Conservation (phyloP, 2,113 vertebrate species). For the Acanthisitta chloris region DNA sequence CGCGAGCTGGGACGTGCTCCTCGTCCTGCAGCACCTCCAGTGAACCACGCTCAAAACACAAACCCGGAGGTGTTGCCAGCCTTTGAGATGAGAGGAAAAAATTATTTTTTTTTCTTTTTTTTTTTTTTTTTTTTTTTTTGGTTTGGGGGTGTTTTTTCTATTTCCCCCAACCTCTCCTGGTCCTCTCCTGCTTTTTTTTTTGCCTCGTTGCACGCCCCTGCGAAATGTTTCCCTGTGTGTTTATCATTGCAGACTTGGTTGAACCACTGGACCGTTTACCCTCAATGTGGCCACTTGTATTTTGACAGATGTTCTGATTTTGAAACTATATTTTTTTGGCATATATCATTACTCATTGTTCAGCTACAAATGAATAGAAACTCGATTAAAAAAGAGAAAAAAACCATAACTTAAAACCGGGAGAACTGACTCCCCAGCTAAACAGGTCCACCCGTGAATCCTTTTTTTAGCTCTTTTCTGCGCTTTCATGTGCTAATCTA, state of each 20-base stretch:
- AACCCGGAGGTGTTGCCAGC: not conserved
- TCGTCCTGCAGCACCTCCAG: not conserved
- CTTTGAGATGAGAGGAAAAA: not conserved
- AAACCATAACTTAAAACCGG: not conserved
- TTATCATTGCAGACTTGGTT: slow-evolving; percentile 65
- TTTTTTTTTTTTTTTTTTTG: not conserved
- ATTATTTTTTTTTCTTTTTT: not conserved
- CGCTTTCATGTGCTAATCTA: slow-evolving; percentile 77
- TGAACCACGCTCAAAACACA: not conserved
- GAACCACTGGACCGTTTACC: not conserved
- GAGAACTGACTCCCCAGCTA: slow-evolving; percentile 26
- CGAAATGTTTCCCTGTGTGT: slow-evolving; percentile 46
- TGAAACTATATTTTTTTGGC: not conserved
- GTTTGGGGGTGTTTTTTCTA: not conserved
- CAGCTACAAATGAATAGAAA: not conserved
- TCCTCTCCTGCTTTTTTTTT: not conserved
- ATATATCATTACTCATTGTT: slow-evolving; percentile 20
- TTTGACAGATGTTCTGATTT: slow-evolving; percentile 59
- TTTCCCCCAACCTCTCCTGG: not conserved
- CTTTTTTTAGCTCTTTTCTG: slow-evolving; percentile 77
- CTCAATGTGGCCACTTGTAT: slow-evolving; percentile 1
- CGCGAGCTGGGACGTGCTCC: not conserved
- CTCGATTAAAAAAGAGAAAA: not conserved
- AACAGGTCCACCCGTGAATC: slow-evolving; percentile 62
- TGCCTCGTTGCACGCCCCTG: not conserved